Conservation (phyloP, 2,888 invertebrate species). For the Drosophila rellima region DNA sequence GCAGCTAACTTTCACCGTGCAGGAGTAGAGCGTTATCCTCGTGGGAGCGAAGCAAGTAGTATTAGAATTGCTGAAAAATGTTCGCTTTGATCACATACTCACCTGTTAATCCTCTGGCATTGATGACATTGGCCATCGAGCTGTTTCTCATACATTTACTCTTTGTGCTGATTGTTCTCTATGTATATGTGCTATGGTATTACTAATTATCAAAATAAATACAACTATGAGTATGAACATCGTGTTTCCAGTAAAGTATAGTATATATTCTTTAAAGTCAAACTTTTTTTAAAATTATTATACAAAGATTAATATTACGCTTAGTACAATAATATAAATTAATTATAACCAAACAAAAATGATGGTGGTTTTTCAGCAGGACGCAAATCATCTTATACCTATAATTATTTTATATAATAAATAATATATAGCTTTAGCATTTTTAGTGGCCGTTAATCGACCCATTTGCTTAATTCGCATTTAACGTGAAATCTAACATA, state of each 20-base stretch:
- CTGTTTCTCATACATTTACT: conserved; percentile 80
- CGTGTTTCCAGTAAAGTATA: neutral
- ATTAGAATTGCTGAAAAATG: conserved; percentile 51
- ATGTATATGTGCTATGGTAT: conserved; percentile 80
- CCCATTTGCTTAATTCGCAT: too few relatives aligned
- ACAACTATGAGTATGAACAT: neutral
- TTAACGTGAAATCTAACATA: too few relatives aligned
- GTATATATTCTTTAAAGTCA: neutral
- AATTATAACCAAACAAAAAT: too few relatives aligned
- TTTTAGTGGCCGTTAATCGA: too few relatives aligned
- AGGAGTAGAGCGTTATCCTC: conserved; percentile 87
- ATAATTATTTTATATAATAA: too few relatives aligned
- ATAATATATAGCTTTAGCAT: too few relatives aligned
- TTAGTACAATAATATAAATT: too few relatives aligned
- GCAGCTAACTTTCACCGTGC: conserved; percentile 92
- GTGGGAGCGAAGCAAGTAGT: neutral
- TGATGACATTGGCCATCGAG: conserved; percentile 81
- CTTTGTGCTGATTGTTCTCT: conserved; percentile 79
- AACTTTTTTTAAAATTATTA: neutral
- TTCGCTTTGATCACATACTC: conserved; percentile 72
- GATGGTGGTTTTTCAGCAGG: too few relatives aligned
- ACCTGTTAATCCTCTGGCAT: conserved; percentile 73
- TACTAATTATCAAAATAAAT: conserved; percentile 61
- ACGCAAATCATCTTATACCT: too few relatives aligned
- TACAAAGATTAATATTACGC: too few relatives aligned